phyloP scores from a whole-genome alignment of 2,113 vertebrate genomes.

The Varanus salvator region DNA sequence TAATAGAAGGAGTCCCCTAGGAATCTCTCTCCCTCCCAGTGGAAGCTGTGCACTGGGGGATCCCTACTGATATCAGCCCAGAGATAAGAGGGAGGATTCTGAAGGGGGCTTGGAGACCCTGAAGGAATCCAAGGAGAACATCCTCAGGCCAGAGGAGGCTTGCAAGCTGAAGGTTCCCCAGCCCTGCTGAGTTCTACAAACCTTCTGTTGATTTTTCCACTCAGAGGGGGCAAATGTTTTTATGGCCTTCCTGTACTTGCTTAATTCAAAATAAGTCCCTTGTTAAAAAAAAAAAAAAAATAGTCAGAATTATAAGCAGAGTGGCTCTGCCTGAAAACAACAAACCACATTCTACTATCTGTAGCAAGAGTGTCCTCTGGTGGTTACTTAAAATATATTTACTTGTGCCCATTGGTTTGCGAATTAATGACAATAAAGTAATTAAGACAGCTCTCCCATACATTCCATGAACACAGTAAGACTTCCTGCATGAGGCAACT shows the following conservation, averaged over 20 bases:
- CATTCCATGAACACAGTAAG: too few relatives aligned
- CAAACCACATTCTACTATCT: neutral
- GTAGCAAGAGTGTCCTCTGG: constrained; percentile 49
- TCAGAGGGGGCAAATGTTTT: neutral
- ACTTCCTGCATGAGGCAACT: too few relatives aligned
- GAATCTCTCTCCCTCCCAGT: too few relatives aligned
- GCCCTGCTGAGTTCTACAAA: too few relatives aligned
- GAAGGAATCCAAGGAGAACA: too few relatives aligned
- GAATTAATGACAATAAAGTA: neutral
- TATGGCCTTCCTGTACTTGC: neutral
- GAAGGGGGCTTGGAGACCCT: too few relatives aligned
- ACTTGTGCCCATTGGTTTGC: neutral
- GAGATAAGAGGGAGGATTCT: too few relatives aligned
- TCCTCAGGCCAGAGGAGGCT: too few relatives aligned
- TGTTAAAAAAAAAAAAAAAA: neutral
- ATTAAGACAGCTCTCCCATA: neutral
- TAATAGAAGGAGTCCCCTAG: too few relatives aligned
- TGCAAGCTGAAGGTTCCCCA: too few relatives aligned
- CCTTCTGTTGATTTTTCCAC: neutral
- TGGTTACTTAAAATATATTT: neutral
- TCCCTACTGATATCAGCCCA: too few relatives aligned
- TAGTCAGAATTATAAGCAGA: neutral
- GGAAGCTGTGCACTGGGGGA: too few relatives aligned
- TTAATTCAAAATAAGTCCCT: neutral
- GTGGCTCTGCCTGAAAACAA: neutral